Conservation (phyloP, 2,888 invertebrate species). For the Drosophila neutralis region DNA sequence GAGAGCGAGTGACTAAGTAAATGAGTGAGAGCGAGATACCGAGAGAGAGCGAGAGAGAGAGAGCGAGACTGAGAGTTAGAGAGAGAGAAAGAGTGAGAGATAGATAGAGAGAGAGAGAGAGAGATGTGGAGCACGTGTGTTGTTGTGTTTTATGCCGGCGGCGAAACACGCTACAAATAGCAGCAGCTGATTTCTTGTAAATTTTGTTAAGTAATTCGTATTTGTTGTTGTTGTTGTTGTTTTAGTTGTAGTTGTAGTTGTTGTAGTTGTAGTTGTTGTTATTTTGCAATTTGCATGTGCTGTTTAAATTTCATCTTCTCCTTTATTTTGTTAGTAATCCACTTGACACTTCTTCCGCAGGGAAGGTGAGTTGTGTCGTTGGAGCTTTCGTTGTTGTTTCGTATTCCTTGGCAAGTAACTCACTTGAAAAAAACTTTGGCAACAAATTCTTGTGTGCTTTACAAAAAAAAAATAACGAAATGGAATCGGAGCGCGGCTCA, state of each 20-base stretch:
- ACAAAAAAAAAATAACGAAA: conserved; percentile 45
- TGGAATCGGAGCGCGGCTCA: conserved; percentile 33
- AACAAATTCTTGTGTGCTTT: conserved; percentile 57
- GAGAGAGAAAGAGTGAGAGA: not conserved
- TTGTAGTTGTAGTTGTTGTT: conserved; percentile 9
- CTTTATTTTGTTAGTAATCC: conserved; percentile 32
- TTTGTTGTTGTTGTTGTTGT: conserved; percentile 20
- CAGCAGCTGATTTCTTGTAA: conserved; percentile 40
- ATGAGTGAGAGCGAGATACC: conserved; percentile 3
- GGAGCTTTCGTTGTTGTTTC: conserved; percentile 21
- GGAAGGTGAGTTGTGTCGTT: conserved; percentile 4
- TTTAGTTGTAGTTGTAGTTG: not conserved
- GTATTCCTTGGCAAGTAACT: conserved; percentile 51
- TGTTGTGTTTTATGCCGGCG: conserved; percentile 58
- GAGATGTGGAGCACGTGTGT: conserved; percentile 62
- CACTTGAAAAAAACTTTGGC: conserved; percentile 71
- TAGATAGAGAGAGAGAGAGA: not conserved
- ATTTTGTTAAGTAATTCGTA: conserved; percentile 21
- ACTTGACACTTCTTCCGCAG: conserved; percentile 40
- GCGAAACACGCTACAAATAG: conserved; percentile 61
- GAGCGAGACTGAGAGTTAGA: not conserved
- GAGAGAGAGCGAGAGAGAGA: not conserved
- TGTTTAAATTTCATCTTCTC: conserved; percentile 15
- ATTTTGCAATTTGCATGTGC: conserved; percentile 16
- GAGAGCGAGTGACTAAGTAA: not conserved